These are phyloP conservation scores for Crocidura indochinensis DNA, from an alignment of 2,797 vertebrate genomes.

Conservation along the genomic window DNA sequence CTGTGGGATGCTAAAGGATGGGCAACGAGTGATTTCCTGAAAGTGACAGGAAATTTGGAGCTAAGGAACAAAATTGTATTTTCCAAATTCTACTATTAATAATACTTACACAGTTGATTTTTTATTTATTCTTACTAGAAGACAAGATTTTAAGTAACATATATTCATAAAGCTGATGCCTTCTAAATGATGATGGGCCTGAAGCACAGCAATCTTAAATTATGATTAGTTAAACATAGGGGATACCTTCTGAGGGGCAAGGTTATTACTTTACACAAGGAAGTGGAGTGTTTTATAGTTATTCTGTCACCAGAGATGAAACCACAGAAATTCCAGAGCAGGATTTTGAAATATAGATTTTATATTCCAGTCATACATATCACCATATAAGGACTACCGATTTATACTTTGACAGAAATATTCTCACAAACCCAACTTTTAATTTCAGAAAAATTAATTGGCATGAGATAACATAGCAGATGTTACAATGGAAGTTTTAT, in stretches of 20 bases:
- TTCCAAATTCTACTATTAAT: neutral
- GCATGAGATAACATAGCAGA: conserved; percentile 64
- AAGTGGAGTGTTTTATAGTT: neutral
- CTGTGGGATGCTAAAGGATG: neutral
- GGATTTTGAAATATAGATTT: conserved; percentile 7
- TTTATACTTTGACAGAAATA: conserved; percentile 54
- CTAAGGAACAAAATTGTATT: conserved; percentile 6
- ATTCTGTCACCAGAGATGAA: conserved; percentile 24
- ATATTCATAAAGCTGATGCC: neutral
- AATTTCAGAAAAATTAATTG: conserved; percentile 69
- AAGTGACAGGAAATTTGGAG: neutral
- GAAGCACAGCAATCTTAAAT: neutral
- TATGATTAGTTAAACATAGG: neutral
- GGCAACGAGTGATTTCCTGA: neutral
- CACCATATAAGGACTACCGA: conserved; percentile 7
- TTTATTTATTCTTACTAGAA: neutral
- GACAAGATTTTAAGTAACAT: neutral
- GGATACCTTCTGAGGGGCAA: neutral
- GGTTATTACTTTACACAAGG: neutral
- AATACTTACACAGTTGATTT: neutral
- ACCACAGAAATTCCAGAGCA: neutral
- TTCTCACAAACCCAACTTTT: conserved; percentile 58
- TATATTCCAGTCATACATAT: neutral
- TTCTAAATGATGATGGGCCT: neutral
- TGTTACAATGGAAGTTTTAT: conserved; percentile 64